Base-by-base conservation (phyloP, 2,797 vertebrate genomes). In the Periparus ater region DNA sequence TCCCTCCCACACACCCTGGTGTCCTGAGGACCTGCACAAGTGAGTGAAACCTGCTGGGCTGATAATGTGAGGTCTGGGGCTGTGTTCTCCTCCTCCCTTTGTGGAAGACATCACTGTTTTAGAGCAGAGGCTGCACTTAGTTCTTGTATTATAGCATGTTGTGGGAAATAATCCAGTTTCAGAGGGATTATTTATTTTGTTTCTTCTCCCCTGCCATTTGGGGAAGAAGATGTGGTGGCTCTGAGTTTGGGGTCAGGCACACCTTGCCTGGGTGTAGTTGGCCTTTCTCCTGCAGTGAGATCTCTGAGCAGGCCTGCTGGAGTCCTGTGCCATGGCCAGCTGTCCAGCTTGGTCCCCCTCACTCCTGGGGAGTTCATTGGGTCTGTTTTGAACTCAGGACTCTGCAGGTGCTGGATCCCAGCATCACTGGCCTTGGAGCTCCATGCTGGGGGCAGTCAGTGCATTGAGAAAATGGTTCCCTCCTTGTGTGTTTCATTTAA, bases 161-260 rank as follows among this genome's bases (percentile, higher is more conserved):
- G 0, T 60, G 76, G 44, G 73, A 82, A 65, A 51, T 73, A 22
- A 72, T 13, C 73, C 5, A 4, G 3, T 91, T 93, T 76, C 48
- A 60, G 79, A 58, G 48, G 51, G 53, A 12, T 89, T 89, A 45
- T 93, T 88, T 93, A 67, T 91, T 88, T 83, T 5, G 9, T 80
- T 91, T 68, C 73, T 88, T 15, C 5, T 54, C 13, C 2, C 2
- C 13, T 45, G 70, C 58, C 42, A 20, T 75, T 22, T 81, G 54
- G 91, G 74, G 62, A 72, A 48, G 79, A 78, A 85, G 82, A 68
- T 57, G 55, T 58, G 70, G 38, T 86, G 60, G 48, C 67, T 79
- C 54, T 15, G 36, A 70, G 44, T 27, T 32, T 73, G 74, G 51
- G 40, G 63, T 34, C 36, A 32, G 51, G 55, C n/a, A 29, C 38